phyloP scores from a whole-genome alignment of 2,888 invertebrate species.

The Neocrepidodera transversa region DNA sequence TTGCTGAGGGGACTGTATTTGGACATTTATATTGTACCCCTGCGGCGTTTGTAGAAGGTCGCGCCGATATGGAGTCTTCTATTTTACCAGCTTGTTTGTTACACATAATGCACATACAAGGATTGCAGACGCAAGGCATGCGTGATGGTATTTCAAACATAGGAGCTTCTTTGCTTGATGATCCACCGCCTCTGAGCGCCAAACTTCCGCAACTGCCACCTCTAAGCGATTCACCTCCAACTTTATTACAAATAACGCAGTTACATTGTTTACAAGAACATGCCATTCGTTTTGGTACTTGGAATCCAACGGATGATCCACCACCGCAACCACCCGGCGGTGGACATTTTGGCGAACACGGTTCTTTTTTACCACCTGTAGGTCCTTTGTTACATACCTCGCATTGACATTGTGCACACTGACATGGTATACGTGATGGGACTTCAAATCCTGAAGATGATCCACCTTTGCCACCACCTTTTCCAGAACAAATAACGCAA shows the following conservation, averaged over 20 bases:
- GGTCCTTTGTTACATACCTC: constrained; percentile 28
- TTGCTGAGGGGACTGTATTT: not conserved
- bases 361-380: not conserved
- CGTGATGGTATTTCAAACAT: constrained; percentile 34
- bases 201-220: constrained; percentile 2
- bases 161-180: constrained; percentile 25
- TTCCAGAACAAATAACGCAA: constrained; percentile 3
- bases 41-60: not conserved
- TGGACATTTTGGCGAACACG: not conserved
- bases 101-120: constrained; percentile 39
- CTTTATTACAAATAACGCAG: constrained; percentile 36
- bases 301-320: constrained; percentile 30
- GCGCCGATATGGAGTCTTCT: not conserved
- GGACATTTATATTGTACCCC: not conserved
- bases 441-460: constrained; percentile 29
- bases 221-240: not conserved
- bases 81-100: constrained; percentile 29
- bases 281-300: constrained; percentile 28
- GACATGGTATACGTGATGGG: constrained; percentile 30
- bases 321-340: not conserved
- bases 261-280: constrained; percentile 37
- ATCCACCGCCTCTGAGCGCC: not conserved
- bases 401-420: constrained; percentile 36
- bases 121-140: constrained; percentile 31
- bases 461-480: not conserved